Conservation (phyloP, 2,888 invertebrate species). For the Pegoplata infirma region DNA sequence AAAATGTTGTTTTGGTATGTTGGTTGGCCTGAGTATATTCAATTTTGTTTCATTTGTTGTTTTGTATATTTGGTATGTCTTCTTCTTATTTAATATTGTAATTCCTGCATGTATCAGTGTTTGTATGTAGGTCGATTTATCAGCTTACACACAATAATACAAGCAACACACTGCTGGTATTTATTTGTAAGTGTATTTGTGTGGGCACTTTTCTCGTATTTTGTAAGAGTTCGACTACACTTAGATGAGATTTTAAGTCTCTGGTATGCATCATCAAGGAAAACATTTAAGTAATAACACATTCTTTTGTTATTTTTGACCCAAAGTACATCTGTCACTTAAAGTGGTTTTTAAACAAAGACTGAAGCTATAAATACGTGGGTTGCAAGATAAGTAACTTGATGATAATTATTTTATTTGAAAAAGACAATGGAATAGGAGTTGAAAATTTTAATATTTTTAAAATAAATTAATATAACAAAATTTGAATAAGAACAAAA, state of each 20-base stretch:
- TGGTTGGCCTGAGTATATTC: no score
- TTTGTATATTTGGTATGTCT: constrained; percentile 12
- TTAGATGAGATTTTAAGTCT: constrained; percentile 37
- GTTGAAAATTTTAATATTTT: no score
- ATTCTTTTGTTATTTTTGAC: constrained; percentile 45
- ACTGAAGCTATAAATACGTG: constrained; percentile 9
- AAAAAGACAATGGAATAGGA: no score
- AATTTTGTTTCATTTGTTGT: constrained; percentile 2
- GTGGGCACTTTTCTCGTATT: constrained; percentile 11
- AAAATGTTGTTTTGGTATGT: constrained; percentile 40
- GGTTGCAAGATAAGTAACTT: constrained; percentile 28
- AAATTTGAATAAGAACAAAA: no score
- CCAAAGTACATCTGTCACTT: constrained; percentile 73
- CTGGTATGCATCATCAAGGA: constrained; percentile 26
- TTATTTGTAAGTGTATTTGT: constrained; percentile 1
- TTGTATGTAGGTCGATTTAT: constrained; percentile 46
- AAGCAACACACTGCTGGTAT: no score
- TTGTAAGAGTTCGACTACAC: constrained; percentile 21
- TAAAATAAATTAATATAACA: no score
- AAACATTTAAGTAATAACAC: constrained; percentile 36
- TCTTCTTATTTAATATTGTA: no score
- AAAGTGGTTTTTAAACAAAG: constrained; percentile 71
- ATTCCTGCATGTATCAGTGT: neutral
- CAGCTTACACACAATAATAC: constrained; percentile 32
- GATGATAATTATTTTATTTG: no score